These are phyloP conservation scores for Tetragonula clypearis DNA, from an alignment of 1,140 invertebrate species.

Conservation along the genomic window DNA sequence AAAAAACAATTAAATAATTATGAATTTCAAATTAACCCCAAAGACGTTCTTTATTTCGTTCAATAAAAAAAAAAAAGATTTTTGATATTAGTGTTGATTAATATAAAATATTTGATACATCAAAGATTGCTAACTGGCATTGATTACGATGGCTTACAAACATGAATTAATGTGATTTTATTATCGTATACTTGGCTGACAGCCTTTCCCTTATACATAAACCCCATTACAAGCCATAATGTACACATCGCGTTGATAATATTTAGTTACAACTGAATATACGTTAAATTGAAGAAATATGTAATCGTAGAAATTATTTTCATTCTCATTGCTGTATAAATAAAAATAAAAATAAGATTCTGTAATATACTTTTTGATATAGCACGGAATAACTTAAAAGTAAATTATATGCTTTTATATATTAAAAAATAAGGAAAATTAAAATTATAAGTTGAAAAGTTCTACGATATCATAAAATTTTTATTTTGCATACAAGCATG, in stretches of 20 bases:
- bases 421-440: neutral
- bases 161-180: constrained; percentile 58
- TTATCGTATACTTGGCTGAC: constrained; percentile 49
- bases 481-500: neutral
- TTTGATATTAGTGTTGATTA: constrained; percentile 22
- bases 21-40: neutral
- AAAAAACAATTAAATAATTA: neutral
- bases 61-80: neutral
- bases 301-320: constrained; percentile 58
- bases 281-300: constrained; percentile 47
- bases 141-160: constrained; percentile 17
- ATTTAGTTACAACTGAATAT: constrained; percentile 48
- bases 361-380: constrained; percentile 43
- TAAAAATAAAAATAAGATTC: constrained; percentile 29
- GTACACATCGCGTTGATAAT: constrained; percentile 27
- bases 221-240: constrained; percentile 64
- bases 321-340: constrained; percentile 48
- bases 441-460: neutral
- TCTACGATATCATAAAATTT: neutral
- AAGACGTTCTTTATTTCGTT: neutral
- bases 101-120: constrained; percentile 6
- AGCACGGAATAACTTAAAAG: constrained; percentile 1
- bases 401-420: constrained; percentile 7
- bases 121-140: constrained; percentile 17
- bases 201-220: constrained; percentile 65